A percentile compares a stretch with the other conserved stretches of the same genome.
These are phyloP conservation scores for Caenorhabditis elegans DNA, from an alignment of 1,140 invertebrate species.

Conservation along the genomic window WBcel235 BX284603.4:3235501-3236000, in stretches of 20 bases:
- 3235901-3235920: constrained; percentile 46
- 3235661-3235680: neutral
- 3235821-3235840: neutral
- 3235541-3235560: too few relatives aligned
- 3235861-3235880: constrained; percentile 41
- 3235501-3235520: too few relatives aligned
- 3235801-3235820: neutral
- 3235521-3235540: too few relatives aligned
- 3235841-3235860: constrained; percentile 39
- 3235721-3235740: neutral
- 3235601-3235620: too few relatives aligned
- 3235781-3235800: constrained; percentile 7
- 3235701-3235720: too few relatives aligned
- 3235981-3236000: neutral
- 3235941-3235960: constrained; percentile 46
- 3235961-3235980: constrained; percentile 37
- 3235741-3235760: constrained; percentile 16
- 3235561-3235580: too few relatives aligned
- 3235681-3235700: neutral
- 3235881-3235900: constrained; percentile 47
- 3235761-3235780: constrained; percentile 14
- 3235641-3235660: neutral
- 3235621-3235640: neutral
- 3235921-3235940: constrained; percentile 48
- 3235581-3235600: too few relatives aligned